Evolutionary conservation across 2,797 vertebrate species (phyloP), one percentile per base, ranked within the genome.

Genomic region (Sparus aurata): DNA sequence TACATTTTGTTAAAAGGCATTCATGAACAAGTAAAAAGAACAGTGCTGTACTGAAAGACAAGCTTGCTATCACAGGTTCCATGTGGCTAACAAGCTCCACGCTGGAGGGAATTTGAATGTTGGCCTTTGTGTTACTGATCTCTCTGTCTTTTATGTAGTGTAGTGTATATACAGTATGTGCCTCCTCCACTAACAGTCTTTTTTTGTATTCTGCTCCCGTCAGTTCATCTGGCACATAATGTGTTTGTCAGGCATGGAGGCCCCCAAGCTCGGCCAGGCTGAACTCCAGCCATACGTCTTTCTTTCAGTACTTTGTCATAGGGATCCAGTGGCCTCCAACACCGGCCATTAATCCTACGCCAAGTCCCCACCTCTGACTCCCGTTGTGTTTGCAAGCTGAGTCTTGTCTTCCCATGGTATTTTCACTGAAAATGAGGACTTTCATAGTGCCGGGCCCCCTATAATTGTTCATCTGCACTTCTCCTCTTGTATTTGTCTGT

Each of bases 231-330:
- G 80, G 90, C 89, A 91, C 85, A 83, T 92, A 91, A 93, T 93
- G 85, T 90, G 90, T 92, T 93, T 94, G 94, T 94, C 91, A 92
- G 90, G 85, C 87, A 88, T 87, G 84, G 92, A 88, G 81, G 74
- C 90, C 91, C 89, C 82, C 62, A 27, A 93, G 91, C 87, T 85
- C 78, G 52, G 80, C 77, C 86, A 74, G 84, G 87, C 84, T 87
- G 86, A 92, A 91, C 93, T 91, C 84, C 77, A 88, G 83, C 87
- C 85, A 94, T 94, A 93, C 55, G 72, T 94, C 91, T 93, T 93
- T 88, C 89, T 92, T 94, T 92, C 92, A 94, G 95, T 95, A 94
- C 89, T 95, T 93, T 95, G 90, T 94, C 93, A 94, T 88, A 85
- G 68, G 82, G 83, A 92, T 93, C 89, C 88, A 80, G 86, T 88